A percentile compares a stretch with the other conserved stretches of the same genome.
Conservation (phyloP, 2,797 vertebrate genomes). For the Cuculus canorus region DNA sequence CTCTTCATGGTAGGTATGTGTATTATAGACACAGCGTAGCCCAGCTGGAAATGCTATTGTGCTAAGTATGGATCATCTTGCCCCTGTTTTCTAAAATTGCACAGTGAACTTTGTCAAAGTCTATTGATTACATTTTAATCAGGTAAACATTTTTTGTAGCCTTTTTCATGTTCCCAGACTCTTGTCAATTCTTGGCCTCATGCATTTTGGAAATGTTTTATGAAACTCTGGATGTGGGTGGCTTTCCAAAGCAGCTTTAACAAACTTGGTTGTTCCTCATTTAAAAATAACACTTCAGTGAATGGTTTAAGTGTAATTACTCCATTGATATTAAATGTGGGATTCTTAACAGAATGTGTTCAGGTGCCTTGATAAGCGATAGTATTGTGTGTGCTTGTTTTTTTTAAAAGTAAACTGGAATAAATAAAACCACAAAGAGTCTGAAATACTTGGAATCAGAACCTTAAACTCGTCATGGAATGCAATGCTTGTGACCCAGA, state of each 20-base stretch:
- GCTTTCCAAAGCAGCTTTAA: neutral
- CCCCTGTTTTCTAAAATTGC: neutral
- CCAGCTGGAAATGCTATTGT: neutral
- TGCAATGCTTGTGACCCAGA: constrained; percentile 26
- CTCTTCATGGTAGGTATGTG: neutral
- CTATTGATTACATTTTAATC: neutral
- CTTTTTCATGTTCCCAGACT: neutral
- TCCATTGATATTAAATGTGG: neutral
- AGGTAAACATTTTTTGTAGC: neutral
- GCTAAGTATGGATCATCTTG: neutral
- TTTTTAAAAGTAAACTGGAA: neutral
- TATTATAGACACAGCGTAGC: neutral
- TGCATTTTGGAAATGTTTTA: neutral
- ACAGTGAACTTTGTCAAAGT: neutral
- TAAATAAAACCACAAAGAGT: neutral
- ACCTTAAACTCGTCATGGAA: constrained; percentile 18
- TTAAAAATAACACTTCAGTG: neutral
- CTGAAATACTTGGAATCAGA: neutral
- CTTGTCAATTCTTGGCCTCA: neutral
- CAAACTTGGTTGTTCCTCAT: neutral
- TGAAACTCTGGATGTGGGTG: neutral
- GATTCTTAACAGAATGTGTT: neutral
- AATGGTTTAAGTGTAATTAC: neutral
- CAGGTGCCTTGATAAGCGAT: neutral
- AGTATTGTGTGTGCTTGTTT: neutral